A percentile compares a stretch with the other conserved stretches of the same genome.
These are phyloP conservation scores for Leiothrix lutea DNA, from an alignment of 2,113 vertebrate species.

Conservation along the genomic window DNA sequence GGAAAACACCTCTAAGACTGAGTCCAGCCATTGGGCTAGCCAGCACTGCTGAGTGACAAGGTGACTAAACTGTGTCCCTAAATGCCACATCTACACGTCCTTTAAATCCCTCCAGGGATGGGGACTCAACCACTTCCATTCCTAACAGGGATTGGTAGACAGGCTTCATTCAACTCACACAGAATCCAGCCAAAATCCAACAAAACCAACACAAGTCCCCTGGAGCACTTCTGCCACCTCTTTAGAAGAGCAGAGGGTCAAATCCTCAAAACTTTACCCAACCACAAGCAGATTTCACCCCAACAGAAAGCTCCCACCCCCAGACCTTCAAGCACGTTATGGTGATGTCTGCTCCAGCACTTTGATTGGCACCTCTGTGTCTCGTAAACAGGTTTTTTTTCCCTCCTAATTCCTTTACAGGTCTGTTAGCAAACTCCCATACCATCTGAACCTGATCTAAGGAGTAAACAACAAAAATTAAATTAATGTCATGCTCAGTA, in stretches of 20 bases:
- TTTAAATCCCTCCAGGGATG: not conserved
- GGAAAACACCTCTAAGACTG: not conserved
- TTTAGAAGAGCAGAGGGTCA: not conserved
- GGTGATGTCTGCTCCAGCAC: not conserved
- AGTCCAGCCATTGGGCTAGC: not conserved
- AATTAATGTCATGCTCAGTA: conserved; percentile 20
- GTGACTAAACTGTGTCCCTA: not conserved
- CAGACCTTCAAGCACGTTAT: not conserved
- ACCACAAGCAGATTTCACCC: not conserved
- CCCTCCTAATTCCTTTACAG: not conserved
- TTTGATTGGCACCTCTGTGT: not conserved
- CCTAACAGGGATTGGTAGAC: rapidly evolving
- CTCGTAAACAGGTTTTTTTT: not conserved
- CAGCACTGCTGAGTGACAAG: not conserved
- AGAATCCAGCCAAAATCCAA: not conserved
- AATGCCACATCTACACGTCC: rapidly evolving
- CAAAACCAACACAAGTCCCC: not conserved
- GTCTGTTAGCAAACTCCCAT: not conserved
- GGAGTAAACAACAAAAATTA: not conserved
- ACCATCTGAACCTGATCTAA: not conserved
- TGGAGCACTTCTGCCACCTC: not conserved
- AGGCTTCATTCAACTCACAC: not conserved
- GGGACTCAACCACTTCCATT: not conserved
- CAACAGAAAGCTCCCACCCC: not conserved
- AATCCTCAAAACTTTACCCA: not conserved